phyloP scores from a whole-genome alignment of 2,888 invertebrate genomes.

The Ichneumon xanthorius region DNA sequence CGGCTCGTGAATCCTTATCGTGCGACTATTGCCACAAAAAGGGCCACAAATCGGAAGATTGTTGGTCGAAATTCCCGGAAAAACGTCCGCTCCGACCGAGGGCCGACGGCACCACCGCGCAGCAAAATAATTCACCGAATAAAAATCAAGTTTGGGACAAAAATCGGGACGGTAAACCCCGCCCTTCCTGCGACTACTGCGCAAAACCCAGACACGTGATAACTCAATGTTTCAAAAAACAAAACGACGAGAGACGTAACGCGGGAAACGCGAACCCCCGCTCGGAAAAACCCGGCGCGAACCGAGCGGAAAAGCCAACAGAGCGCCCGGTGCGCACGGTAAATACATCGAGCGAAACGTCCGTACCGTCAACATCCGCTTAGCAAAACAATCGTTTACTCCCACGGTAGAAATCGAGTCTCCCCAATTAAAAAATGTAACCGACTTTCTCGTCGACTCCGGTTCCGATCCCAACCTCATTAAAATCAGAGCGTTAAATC shows the following conservation, averaged over 20 bases:
- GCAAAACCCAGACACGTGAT: neutral
- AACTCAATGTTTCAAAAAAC: neutral
- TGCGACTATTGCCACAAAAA: slow-evolving; percentile 21
- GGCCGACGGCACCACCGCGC: too few relatives aligned
- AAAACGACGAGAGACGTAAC: slow-evolving; percentile 21
- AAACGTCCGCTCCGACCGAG: neutral
- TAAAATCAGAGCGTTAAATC: neutral
- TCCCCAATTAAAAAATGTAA: neutral
- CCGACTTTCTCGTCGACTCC: slow-evolving; percentile 32
- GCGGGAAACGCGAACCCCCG: slow-evolving; percentile 26
- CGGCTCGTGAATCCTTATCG: neutral
- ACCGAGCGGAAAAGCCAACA: neutral
- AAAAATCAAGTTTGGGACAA: too few relatives aligned
- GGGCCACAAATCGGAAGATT: neutral
- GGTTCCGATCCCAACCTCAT: slow-evolving; percentile 27
- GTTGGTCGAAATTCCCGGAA: slow-evolving; percentile 16
- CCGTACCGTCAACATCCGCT: slow-evolving; percentile 18
- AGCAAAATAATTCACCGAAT: too few relatives aligned
- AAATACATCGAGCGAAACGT: neutral
- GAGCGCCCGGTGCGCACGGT: slow-evolving; percentile 24
- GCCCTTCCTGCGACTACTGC: neutral
- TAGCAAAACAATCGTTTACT: neutral
- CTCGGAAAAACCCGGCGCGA: slow-evolving; percentile 15
- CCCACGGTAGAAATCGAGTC: slow-evolving; percentile 12
- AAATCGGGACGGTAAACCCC: too few relatives aligned